Percentiles rank a stretch among this genome's conserved stretches.
Evolutionary conservation across 2,888 invertebrate species (phyloP).

Genomic region (Drosophila melanosoma): DNA sequence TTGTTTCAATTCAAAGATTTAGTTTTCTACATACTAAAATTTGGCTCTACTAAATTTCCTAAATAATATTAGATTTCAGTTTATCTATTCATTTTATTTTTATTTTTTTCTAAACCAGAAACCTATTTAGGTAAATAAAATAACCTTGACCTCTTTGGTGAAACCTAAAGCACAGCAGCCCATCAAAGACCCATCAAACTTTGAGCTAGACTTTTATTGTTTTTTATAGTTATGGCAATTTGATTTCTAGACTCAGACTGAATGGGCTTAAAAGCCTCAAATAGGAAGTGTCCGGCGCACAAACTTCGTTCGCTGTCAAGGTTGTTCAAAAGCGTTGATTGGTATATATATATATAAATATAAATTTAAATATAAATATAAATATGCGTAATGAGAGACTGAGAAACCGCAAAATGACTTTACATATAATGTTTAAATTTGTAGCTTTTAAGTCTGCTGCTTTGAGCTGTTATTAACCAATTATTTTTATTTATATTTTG

Average conservation of each 20-base stretch:
- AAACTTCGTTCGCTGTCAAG: conserved; percentile 51
- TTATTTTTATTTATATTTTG: conserved; percentile 20
- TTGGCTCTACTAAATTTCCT: not conserved
- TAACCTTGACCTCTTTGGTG: conserved; percentile 47
- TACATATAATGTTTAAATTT: conserved; percentile 14
- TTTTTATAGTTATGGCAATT: conserved; percentile 36
- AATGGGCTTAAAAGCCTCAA: conserved; percentile 70
- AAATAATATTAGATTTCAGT: not conserved
- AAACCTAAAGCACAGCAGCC: conserved; percentile 7
- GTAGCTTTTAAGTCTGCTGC: not conserved
- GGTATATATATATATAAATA: conserved; percentile 13
- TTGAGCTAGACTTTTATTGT: conserved; percentile 20
- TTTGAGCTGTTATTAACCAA: conserved; percentile 2
- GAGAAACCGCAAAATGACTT: conserved; percentile 11
- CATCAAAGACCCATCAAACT: conserved; percentile 32
- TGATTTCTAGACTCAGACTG: conserved; percentile 26
- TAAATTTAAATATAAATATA: not conserved
- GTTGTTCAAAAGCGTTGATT: conserved; percentile 15
- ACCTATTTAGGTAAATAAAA: not conserved
- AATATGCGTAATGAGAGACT: conserved; percentile 11
- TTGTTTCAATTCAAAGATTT: not conserved
- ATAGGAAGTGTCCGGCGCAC: conserved; percentile 59
- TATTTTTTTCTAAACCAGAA: not conserved
- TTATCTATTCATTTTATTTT: not conserved
- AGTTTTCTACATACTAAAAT: not conserved